Percentiles rank a stretch among this genome's conserved stretches.
These are phyloP conservation scores for Caenorhabditis sp. DNA, from an alignment of 2,888 invertebrate species.

Conservation along the genomic window DNA sequence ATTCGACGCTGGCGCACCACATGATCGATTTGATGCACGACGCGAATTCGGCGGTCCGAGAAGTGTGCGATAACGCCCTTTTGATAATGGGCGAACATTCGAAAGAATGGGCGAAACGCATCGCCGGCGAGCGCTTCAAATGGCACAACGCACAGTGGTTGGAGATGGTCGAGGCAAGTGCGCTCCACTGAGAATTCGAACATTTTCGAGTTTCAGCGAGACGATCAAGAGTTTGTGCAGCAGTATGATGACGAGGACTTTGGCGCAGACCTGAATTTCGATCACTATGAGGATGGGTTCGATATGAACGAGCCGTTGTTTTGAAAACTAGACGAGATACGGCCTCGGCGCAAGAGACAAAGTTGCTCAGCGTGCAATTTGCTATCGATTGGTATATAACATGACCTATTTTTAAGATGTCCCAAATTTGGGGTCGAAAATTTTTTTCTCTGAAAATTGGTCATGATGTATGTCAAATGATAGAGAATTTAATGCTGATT, in stretches of 20 bases:
- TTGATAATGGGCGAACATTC: slow-evolving; percentile 93
- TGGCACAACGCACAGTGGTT: slow-evolving; percentile 99
- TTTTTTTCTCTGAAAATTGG: too few relatives aligned
- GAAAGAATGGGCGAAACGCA: slow-evolving; percentile 92
- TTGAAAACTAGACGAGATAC: too few relatives aligned
- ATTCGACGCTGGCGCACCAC: slow-evolving; percentile 91
- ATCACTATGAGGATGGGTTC: slow-evolving; percentile 60
- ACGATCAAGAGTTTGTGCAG: slow-evolving; percentile 19
- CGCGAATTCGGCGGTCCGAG: slow-evolving; percentile 83
- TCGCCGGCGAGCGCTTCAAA: slow-evolving; percentile 94
- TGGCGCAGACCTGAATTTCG: slow-evolving; percentile 57
- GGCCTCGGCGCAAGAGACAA: too few relatives aligned
- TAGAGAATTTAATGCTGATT: too few relatives aligned
- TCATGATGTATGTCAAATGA: too few relatives aligned
- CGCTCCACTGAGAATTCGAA: too few relatives aligned
- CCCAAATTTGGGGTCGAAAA: too few relatives aligned
- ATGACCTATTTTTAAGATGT: too few relatives aligned
- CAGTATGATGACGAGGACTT: slow-evolving; percentile 57
- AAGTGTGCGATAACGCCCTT: slow-evolving; percentile 94
- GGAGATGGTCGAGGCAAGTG: slow-evolving; percentile 89
- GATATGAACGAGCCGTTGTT: slow-evolving; percentile 49
- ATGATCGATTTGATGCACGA: slow-evolving; percentile 97
- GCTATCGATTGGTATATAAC: too few relatives aligned
- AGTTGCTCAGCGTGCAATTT: too few relatives aligned
- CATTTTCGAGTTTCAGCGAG: slow-evolving; percentile 20